Conservation (phyloP, 2,113 vertebrate genomes). For the Nycticorax nycticorax region DNA sequence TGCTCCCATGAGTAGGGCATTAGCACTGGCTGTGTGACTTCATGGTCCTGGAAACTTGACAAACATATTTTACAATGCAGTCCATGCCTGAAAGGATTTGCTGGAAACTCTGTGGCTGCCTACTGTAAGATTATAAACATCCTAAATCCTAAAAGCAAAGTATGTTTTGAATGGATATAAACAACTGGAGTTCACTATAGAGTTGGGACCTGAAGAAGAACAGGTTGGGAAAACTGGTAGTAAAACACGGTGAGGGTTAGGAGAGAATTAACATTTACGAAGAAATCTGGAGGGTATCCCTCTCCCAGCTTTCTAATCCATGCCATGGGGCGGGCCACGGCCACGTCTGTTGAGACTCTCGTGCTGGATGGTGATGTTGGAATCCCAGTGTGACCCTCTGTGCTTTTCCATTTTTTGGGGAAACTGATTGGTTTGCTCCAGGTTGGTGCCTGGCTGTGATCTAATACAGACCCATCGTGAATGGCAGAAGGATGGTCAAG, state of each 20-base stretch:
- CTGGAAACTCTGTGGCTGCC: not conserved
- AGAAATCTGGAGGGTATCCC: not conserved
- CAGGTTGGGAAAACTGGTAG: not conserved
- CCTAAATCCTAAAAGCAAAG: not conserved
- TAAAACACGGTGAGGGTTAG: accelerated
- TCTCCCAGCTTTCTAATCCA: not conserved
- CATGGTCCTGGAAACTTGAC: not conserved
- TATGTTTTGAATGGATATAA: not conserved
- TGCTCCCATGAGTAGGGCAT: not conserved
- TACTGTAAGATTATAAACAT: not conserved
- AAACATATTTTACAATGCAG: not conserved
- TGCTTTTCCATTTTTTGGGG: not conserved
- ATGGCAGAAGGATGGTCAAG: not conserved
- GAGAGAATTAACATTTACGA: not conserved
- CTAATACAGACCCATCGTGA: not conserved
- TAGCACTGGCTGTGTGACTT: not conserved
- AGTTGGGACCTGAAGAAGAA: not conserved
- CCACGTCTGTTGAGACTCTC: not conserved
- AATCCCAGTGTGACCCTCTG: not conserved
- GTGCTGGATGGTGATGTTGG: not conserved
- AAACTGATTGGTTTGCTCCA: not conserved
- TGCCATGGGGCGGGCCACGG: accelerated
- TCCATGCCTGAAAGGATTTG: not conserved
- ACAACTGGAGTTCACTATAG: not conserved
- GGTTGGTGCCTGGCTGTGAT: not conserved